Base-by-base conservation (phyloP, 2,888 invertebrate species). In the Julus scandinavius region DNA sequence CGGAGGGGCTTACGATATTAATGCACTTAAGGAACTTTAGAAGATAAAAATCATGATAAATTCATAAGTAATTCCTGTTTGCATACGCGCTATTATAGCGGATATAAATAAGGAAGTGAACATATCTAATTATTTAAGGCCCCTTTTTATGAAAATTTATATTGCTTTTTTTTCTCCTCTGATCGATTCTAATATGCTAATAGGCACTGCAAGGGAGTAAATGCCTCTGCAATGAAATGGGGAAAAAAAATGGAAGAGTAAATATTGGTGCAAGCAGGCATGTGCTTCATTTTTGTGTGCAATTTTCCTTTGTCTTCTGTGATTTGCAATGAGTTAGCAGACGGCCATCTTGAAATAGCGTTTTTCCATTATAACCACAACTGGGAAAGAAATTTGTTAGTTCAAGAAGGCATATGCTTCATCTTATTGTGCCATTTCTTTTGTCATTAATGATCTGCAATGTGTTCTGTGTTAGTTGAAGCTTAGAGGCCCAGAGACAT, bases 11-110 rank as follows among this genome's bases (percentile, higher is more conserved):
- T 63, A 63, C 63, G 63, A 63, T 63, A 63, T 63, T 63, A 63
- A 63, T 63, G 63, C 63, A 63, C 63, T 63, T 63, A 63, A 63
- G 63, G 63, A 63, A 63, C 63, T 63, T 63, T 63, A 63, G 63
- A 63, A 63, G 63, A 63, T 63, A 63, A 63, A 63, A 63, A 63
- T 63, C 63, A 63, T 63, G 63, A 63, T 63, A 63, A 63, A 63
- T 63, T 63, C 63, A 63, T 63, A 63, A 63, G 63, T 63, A 63
- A 63, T 63, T 63, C 63, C 63, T 63, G 63, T 63, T 63, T 63
- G 63, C 63, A 63, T 20, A 63, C 63, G 63, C 63, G 63, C 63
- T 63, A 20, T 63, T 63, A 63, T 63, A 63, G 63, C 63, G 63
- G 63, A 63, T 63, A 63, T 63, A 63, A 63, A 63, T 63, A 63